A percentile compares a stretch with the other conserved stretches of the same genome.
Evolutionary conservation across 1,140 invertebrate species (phyloP).

Genomic region (Bombus fervidus): DNA sequence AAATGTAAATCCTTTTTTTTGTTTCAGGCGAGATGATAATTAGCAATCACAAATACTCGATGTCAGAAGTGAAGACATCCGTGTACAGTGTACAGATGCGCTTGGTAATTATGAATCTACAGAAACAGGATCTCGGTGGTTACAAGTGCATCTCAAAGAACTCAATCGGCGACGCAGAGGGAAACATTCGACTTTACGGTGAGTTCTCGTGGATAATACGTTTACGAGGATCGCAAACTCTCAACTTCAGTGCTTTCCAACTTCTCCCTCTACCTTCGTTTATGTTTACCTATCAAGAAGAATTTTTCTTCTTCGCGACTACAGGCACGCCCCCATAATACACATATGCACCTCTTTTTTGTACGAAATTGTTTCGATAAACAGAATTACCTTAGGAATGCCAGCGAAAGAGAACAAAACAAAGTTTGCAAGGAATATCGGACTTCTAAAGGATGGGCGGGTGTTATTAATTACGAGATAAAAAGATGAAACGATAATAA

Average conservation of each 20-base stretch:
- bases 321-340: neutral
- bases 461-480: neutral
- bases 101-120: slow-evolving; percentile 89
- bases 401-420: neutral
- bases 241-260: neutral
- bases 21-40: slow-evolving; percentile 93
- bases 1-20: slow-evolving; percentile 24
- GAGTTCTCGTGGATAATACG: slow-evolving; percentile 75
- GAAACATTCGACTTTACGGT: slow-evolving; percentile 94
- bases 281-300: neutral
- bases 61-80: slow-evolving; percentile 88
- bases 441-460: neutral
- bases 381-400: neutral
- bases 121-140: slow-evolving; percentile 90
- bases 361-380: neutral
- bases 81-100: slow-evolving; percentile 92
- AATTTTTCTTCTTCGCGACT: neutral
- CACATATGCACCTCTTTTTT: neutral
- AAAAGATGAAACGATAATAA: neutral
- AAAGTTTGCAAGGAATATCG: neutral
- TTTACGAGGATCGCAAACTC: slow-evolving; percentile 15
- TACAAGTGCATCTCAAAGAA: slow-evolving; percentile 97
- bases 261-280: neutral
- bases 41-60: slow-evolving; percentile 90
- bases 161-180: slow-evolving; percentile 93